Conservation (phyloP, 2,113 vertebrate species). For the Diadophis punctatus region DNA sequence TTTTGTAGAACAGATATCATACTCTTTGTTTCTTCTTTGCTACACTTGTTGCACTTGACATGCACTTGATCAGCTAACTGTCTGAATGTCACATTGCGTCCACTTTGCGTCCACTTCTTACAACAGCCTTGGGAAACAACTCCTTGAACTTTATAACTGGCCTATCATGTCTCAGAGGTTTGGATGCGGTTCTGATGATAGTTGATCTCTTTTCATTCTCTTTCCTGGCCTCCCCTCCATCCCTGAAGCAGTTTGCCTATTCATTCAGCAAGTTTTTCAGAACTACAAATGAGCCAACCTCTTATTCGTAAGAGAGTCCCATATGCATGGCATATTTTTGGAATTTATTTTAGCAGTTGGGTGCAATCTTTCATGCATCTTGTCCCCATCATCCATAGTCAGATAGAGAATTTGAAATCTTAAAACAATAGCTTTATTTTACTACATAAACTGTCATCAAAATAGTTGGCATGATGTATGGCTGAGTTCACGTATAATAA, state of each 20-base stretch:
- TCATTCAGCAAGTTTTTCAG: neutral
- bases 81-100: neutral
- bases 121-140: neutral
- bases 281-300: neutral
- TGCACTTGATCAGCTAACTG: neutral
- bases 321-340: neutral
- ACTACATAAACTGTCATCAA: neutral
- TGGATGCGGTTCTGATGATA: neutral
- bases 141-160: neutral
- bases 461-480: neutral
- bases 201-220: neutral
- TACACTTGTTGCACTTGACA: neutral
- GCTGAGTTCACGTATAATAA: neutral
- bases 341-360: neutral
- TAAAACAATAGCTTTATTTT: neutral
- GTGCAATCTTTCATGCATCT: neutral
- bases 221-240: neutral
- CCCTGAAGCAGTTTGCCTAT: neutral
- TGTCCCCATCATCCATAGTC: neutral
- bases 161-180: neutral
- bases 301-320: neutral
- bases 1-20: neutral
- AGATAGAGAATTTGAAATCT: neutral
- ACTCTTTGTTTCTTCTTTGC: neutral
- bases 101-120: neutral